Evolutionary conservation across 2,888 invertebrate species (phyloP), one percentile per base, ranked within the genome.

Genomic region (Helleia helle): DNA sequence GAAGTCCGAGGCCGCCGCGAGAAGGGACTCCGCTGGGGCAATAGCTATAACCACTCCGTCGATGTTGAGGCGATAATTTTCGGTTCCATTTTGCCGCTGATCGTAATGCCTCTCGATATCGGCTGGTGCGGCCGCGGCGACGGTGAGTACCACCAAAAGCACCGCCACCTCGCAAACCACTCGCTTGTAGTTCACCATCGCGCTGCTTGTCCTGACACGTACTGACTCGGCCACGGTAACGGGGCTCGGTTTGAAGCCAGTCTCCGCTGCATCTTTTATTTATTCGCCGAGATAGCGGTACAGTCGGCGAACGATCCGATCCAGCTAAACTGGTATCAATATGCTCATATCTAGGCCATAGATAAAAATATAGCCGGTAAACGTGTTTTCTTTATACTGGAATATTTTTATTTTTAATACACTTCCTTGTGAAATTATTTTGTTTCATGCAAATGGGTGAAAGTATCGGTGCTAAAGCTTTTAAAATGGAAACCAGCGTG

Each of bases 21-120:
- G 63, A 4, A 90, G 67, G 1, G 87, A 75, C 39, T 90, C 90
- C 0, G 87, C 87, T 0, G 91, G 90, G 0, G 90, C 89, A 28
- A 90, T 75, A 2, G 90, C 88, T 22, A 92, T 70, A 8, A 90
- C 86, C n/a, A 92, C 79, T 8, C 90, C 91, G 54, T 90, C 89
- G 37, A 93, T 83, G 59, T 88, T 89, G 6, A 93, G 71, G 11
- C 91, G 84, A 49, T 89, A 87, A 74, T 94, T 94, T 55, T 92
- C 92, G 0, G 88, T 81, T 1, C 93, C 93, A 60, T 93, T 93
- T 64, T 94, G 94, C 4, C 93, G 75, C 61, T 93, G 92, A 68
- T 94, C 93, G 48, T 80, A 74, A 13, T 76, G 49, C 36, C 71
- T 44, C 26, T 61, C 59, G 7, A 48, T 44, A 38, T 54, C 56